Conservation (phyloP, 1,140 invertebrate genomes). For the Druon quercuslanigerum region DNA sequence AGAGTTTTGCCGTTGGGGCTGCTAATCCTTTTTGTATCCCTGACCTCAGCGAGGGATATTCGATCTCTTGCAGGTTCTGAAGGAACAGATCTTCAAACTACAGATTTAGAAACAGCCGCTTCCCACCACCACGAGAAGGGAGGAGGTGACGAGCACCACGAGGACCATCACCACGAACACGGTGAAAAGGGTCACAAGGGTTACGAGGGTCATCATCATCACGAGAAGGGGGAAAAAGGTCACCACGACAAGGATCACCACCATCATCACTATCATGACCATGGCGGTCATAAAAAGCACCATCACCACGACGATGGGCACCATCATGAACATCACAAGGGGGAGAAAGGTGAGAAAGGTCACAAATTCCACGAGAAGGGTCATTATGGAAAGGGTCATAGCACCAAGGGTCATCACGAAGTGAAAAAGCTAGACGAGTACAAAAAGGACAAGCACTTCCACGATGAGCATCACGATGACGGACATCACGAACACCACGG, state of each 20-base stretch:
- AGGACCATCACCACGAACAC: slow-evolving; percentile 75
- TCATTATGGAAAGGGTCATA: slow-evolving; percentile 81
- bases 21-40: slow-evolving; percentile 28
- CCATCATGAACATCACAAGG: slow-evolving; percentile 79
- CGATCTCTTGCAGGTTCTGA: no score
- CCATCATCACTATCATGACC: slow-evolving; percentile 79
- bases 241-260: slow-evolving; percentile 79
- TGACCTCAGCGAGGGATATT: slow-evolving; percentile 27
- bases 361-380: slow-evolving; percentile 81
- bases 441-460: slow-evolving; percentile 85
- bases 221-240: slow-evolving; percentile 77
- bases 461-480: slow-evolving; percentile 88
- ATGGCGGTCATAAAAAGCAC: slow-evolving; percentile 81
- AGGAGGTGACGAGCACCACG: slow-evolving; percentile 76
- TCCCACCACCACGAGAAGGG: slow-evolving; percentile 71
- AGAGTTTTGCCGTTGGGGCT: slow-evolving; percentile 35
- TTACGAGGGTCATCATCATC: slow-evolving; percentile 64
- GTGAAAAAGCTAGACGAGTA: slow-evolving; percentile 83
- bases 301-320: slow-evolving; percentile 83
- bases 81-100: not conserved
- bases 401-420: slow-evolving; percentile 81
- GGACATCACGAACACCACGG: slow-evolving; percentile 87
- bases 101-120: slow-evolving; percentile 27
- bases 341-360: slow-evolving; percentile 80
- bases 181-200: slow-evolving; percentile 78